Evolutionary conservation across 2,797 vertebrate genomes (phyloP), one percentile per base, ranked within the genome.

Genomic region (Oreochromis mossambicus): DNA sequence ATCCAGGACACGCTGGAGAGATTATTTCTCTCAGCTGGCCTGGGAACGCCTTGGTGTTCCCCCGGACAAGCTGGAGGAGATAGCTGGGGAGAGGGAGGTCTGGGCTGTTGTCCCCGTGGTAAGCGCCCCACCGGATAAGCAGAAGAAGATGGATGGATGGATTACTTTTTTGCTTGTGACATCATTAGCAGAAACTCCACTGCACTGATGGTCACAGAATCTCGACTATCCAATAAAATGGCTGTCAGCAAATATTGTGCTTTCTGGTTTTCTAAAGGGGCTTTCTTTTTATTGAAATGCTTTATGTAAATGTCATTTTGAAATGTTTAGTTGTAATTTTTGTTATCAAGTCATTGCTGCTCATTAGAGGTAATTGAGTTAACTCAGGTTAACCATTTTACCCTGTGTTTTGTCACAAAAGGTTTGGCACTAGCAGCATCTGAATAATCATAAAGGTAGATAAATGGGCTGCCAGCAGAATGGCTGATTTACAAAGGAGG

Each of bases 71-170:
- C 55, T 58, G 55, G 26, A 32, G 55, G 26, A 58, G 55, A 29
- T 58, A 29, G 55, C 26, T 32, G 14, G 55, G 26, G 55, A 58
- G 24, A 58, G 26, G 14, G 26, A 32, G 5, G 55, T 32, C 14
- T 0, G 8, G 26, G 55, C 29, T 58, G 15, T 26, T 26, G 26
- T 4, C 26, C 26, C 26, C 26, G 26, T 26, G 26, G 26, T 26
- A 26, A 26, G 26, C 26, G 26, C 26, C 26, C 26, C 26, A 26
- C 26, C 5, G 0, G 55, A 32, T 32, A 58, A 58, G 55, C 0
- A 1, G 55, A 58, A 58, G 15, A 32, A 58, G 15, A 19, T 58
- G 55, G 26, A 32, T 58, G 55, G 55, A 58, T 32, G 26, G 26
- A 32, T 58, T 58, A n/a, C 43, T 70, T 5, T 41, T 29, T 46